Conservation (phyloP, 2,888 invertebrate species). For the Mechanitis messenoides region DNA sequence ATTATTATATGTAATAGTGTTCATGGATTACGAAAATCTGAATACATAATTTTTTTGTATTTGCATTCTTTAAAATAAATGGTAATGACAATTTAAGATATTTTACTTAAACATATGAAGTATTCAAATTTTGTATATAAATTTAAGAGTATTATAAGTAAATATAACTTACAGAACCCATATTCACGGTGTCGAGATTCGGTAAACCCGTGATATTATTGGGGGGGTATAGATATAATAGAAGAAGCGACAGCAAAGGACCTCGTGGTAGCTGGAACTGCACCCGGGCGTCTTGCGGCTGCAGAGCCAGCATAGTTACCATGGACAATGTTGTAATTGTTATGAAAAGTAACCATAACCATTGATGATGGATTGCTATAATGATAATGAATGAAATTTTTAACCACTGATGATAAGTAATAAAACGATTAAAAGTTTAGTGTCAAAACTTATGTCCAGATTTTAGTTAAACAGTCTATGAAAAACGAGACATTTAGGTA, state of each 20-base stretch:
- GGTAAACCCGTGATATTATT: conserved; percentile 46
- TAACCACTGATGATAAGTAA: background rate
- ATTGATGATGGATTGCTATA: conserved; percentile 6
- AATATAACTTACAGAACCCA: conserved; percentile 23
- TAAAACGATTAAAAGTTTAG: background rate
- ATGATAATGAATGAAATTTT: too few species aligned
- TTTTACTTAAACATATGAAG: too few species aligned
- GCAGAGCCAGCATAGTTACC: conserved; percentile 44
- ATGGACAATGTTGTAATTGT: conserved; percentile 38
- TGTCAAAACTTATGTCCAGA: background rate
- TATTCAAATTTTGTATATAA: too few species aligned
- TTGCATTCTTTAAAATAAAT: too few species aligned
- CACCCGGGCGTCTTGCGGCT: conserved; percentile 37
- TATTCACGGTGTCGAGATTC: conserved; percentile 38
- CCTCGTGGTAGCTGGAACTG: conserved; percentile 41
- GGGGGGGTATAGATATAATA: conserved; percentile 44
- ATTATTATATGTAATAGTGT: too few species aligned
- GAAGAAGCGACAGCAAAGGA: conserved; percentile 41
- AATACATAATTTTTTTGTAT: too few species aligned
- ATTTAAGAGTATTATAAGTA: background rate
- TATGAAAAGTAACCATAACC: conserved; percentile 30
- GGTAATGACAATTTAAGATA: too few species aligned
- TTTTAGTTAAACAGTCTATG: background rate
- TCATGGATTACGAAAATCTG: too few species aligned
- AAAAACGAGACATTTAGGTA: too few species aligned